Base-by-base conservation (phyloP, 2,797 vertebrate genomes). In the Megalops cyprinoides region DNA sequence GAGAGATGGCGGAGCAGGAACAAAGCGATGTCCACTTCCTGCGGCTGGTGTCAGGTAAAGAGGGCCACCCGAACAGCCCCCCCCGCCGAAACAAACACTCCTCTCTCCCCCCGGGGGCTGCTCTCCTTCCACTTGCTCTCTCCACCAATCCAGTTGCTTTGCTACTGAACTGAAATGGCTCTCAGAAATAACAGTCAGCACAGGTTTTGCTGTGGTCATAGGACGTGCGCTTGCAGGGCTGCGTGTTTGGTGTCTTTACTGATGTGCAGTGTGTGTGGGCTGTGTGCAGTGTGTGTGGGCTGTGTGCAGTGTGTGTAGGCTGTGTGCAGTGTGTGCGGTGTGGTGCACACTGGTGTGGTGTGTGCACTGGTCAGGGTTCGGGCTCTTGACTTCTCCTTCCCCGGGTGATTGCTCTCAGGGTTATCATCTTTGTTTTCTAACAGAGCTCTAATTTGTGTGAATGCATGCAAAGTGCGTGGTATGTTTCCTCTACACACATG, bases 21-120 rank as follows among this genome's bases (percentile, higher is more conserved):
- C 55, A 49, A 0, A 74, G 76, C 5, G 0, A 0, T 39, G 53
- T 76, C 51, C 80, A 37, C 77, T 88, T 92, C 60, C 82, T 25
- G 74, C 88, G 91, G 76, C 87, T 90, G 67, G 73, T 87, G 56
- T 93, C 93, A 88, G 92, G 60, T 78, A 67, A 74, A 34, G 37
- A 69, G 14, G 6, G 3, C 25, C 2, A 20, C 39, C 1, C 12
- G 25, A 15, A 8, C 34, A 6, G 7, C 42, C 18, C 14, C 46
- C n/a, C n/a, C n/a, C n/a, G n/a, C n/a, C 10, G 5, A 12, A n/a
- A 46, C 8, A 60, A 48, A 23, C n/a, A 14, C 15, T 44, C 37
- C 51, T 18, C 34, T 6, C 20, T 10, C 58, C 31, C 10, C 15
- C 60, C 71, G 20, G 6, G 28, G 69, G 46, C 2, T n/a, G 23